Base-by-base conservation (phyloP, 2,113 vertebrate genomes). In the Gavia stellata region DNA sequence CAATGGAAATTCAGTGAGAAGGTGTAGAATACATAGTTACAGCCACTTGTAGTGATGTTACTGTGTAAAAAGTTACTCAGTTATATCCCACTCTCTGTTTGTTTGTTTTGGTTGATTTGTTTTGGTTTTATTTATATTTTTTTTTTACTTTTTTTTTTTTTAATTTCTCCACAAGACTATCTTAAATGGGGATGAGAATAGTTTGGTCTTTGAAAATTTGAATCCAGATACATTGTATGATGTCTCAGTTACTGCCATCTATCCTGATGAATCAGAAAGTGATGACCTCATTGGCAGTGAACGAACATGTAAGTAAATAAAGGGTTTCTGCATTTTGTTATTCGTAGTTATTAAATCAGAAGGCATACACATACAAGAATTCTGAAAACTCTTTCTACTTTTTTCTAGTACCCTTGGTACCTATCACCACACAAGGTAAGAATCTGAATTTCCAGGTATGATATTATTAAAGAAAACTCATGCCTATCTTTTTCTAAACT, bases 191-290 rank as follows among this genome's bases (percentile, higher is more conserved):
- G 98, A 99, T 23, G 98, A 99, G 40, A 99, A 98, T 34, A 96
- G 96, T 65, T 66, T 98, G 50, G 81, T 99, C 58, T 98, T 99
- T 97, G 96, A 98, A 63, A 98, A 99, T 94, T 75, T 99, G 98
- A 99, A 98, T 71, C 98, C 98, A 6, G 99, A 99, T 94, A 99
- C 99, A 1, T 94, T 98, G 9, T 99, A 99, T 92, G 97, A 98
- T 6, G 97, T 99, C 80, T 99, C 99, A 2, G 96, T 99, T 49
- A 99, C 99, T 11, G 99, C 99, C 92, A 99, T 99, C 96, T 99
- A 99, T 96, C 99, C 99, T 2, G 99, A 99, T 90, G 99, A 99
- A 88, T 99, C 99, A 1, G 99, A 99, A 97, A 99, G 99, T 7
- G 99, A 99, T 92, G 99, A 99, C 72, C 97, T 99, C 81, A 98